Percentiles rank a stretch among this genome's conserved stretches.
Evolutionary conservation across 2,797 vertebrate species (phyloP).

Genomic region (Sebastiscus albofasciatus): DNA sequence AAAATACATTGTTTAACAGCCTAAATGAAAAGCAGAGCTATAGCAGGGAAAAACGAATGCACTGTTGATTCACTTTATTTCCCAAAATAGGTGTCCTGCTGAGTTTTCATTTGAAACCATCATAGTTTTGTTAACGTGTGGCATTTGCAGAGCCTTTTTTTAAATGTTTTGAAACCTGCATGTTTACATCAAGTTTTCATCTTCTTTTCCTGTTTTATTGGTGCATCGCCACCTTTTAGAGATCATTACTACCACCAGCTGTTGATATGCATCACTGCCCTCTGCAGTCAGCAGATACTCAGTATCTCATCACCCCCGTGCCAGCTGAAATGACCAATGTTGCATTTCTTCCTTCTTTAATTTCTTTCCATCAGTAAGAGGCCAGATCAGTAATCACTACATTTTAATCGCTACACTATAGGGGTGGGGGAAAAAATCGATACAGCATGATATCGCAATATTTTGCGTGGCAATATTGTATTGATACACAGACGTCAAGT

Average conservation of each 20-base stretch:
- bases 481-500: too few relatives aligned
- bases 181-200: background rate
- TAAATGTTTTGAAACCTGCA: background rate
- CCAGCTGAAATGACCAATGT: background rate
- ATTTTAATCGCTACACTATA: background rate
- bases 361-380: background rate
- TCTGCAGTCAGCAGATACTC: background rate
- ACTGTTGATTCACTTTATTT: background rate
- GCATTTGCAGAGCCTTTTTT: background rate
- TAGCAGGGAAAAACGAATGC: background rate
- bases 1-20: background rate
- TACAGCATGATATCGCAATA: too few relatives aligned
- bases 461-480: too few relatives aligned
- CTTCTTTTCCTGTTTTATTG: background rate
- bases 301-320: background rate
- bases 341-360: background rate
- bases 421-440: too few relatives aligned
- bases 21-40: background rate
- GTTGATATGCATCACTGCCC: slow-evolving; percentile 8
- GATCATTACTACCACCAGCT: slow-evolving; percentile 21
- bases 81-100: background rate
- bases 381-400: background rate
- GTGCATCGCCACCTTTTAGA: background rate
- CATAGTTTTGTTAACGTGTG: background rate
- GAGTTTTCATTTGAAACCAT: background rate